phyloP scores from a whole-genome alignment of 2,113 vertebrate species.

The Heterocephalus glaber region DNA sequence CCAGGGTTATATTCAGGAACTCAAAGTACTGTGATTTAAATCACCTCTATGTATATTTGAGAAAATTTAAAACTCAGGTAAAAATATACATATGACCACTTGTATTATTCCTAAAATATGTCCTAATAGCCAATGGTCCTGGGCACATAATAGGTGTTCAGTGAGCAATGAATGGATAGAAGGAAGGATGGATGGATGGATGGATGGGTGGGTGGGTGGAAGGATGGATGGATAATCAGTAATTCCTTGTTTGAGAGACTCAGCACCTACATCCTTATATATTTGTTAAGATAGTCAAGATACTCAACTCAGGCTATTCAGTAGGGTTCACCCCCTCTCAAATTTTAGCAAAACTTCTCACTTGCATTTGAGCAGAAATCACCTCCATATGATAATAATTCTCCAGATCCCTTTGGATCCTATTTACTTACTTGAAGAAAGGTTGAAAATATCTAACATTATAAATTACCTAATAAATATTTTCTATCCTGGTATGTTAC shows the following conservation, averaged over 20 bases:
- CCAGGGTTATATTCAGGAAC: not conserved
- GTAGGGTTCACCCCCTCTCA: not conserved
- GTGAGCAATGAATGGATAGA: not conserved
- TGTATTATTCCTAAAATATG: not conserved
- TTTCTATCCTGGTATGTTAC: constrained; percentile 16
- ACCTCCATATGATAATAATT: not conserved
- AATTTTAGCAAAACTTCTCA: not conserved
- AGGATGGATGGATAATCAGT: not conserved
- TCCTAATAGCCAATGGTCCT: not conserved
- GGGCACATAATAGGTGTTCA: not conserved
- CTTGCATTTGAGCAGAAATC: constrained; percentile 2
- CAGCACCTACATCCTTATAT: not conserved
- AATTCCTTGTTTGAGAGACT: not conserved
- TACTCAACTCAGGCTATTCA: not conserved
- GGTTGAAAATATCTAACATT: not conserved
- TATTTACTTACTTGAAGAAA: not conserved
- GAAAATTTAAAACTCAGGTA: not conserved
- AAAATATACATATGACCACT: not conserved
- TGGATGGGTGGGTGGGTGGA: not conserved
- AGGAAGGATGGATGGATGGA: not conserved
- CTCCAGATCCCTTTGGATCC: not conserved
- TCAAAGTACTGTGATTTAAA: not conserved
- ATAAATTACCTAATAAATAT: not conserved
- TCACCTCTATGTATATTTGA: not conserved
- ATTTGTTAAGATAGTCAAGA: not conserved